Base-by-base conservation (phyloP, 2,113 vertebrate genomes). In the Asarcornis scutulata region DNA sequence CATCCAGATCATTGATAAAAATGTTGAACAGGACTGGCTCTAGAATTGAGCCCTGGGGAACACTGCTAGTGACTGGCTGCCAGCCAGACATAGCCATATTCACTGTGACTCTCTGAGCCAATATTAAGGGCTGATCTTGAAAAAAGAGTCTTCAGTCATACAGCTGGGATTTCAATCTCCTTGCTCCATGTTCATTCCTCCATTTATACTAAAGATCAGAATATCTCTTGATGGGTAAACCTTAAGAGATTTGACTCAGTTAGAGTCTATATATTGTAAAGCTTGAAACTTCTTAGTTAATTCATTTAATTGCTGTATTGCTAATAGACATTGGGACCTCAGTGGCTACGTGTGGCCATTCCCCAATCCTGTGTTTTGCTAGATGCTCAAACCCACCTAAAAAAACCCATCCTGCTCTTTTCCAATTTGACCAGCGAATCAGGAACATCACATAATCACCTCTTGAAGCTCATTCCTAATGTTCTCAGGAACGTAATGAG, bases 381-480 rank as follows among this genome's bases (percentile, higher is more conserved):
- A 73, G 52, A 16, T 87, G 34, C 31, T 69, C 36, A 25, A 56
- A 25, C 6, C 14, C 23, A 14, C 11, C 15, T 21, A 52, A 1
- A 48, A 48, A 48, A 48, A 48, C 5, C 4, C 4, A 7, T 58
- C 27, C 26, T 59, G 10, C 15, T 83, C 11, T n/a, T 80, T 15
- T 74, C 9, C 46, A 73, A 0, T 80, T 56, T 86, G 50, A 17
- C 7, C 29, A 42, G 9, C 36, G 36, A 68, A 38, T 79, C 25
- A 6, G 16, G 9, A 63, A 8, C 31, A 52, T n/a, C 0, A 0
- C 25, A 7, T 59, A 56, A 25, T 42, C 44, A 77, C 8, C 15
- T 63, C 53, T 87, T 59, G 64, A 71, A 71, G 36, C 7, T 13
- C 25, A n/a, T 14, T 53, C 11, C 12, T 23, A 58, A 0, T 27